Evolutionary conservation across 2,113 vertebrate species (phyloP), one percentile per base, ranked within the genome.

Genomic region (Pseudopodoces humilis): DNA sequence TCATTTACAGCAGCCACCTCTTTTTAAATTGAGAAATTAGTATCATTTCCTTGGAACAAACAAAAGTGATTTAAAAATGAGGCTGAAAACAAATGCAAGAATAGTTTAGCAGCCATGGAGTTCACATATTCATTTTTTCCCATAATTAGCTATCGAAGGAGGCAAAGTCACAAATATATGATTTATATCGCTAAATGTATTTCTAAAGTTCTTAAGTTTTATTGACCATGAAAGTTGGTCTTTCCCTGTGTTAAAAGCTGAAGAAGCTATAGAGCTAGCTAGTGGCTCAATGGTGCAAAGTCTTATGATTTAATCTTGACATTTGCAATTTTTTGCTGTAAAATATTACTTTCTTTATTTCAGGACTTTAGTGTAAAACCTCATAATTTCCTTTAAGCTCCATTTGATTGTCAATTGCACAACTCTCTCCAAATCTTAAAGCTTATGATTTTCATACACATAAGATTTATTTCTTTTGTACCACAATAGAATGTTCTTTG

Each of bases 401-500:
- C 98, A 98, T 98, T 98, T 98, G 98, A 98, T 97, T 98, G 97
- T 98, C 98, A 98, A 98, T 98, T 98, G 98, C 98, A 98, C 98
- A 98, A 98, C 98, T 98, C 97, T 97, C 96, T 98, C 95, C 94
- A 97, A 98, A 98, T 97, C 98, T 97, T 95, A 96, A 97, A 93
- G 97, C 97, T 97, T 97, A 96, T 97, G 95, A 93, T 98, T 98
- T 98, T 97, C 97, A 98, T 97, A 98, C 92, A 97, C 96, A 97
- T 87, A 94, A 96, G 96, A 98, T 98, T 98, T 96, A 98, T 97
- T 95, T 91, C 97, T 98, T 97, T 95, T 97, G 95, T 96, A 92
- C 92, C 95, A 97, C 95, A 93, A 94, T 96, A 79, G 92, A 94
- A 97, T 94, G 64, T 93, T 84, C 92, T 95, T 98, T 88, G 90